Evolutionary conservation across 2,888 invertebrate genomes (phyloP), one percentile per base, ranked within the genome.

Genomic region (Trichopria drosophilae): DNA sequence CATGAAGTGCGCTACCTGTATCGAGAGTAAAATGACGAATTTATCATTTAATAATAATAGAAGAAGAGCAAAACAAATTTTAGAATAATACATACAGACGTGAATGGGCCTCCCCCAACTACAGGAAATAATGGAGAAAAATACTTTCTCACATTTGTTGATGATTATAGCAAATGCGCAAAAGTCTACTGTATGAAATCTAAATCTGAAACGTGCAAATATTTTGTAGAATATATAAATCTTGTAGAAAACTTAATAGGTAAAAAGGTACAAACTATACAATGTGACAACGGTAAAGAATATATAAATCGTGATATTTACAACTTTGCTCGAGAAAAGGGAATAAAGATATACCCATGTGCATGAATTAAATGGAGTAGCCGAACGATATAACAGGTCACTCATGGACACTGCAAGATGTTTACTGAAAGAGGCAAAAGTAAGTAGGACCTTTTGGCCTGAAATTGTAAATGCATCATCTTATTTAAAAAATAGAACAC

Each of bases 401-500:
- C n/a, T n/a, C 32, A 62, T 59, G 60, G 55, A 62, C 18, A 47
- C 34, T 16, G 53, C 49, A 3, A 34, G 59, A 34, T 62, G 62
- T 53, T 44, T 57, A 44, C 35, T 55, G 12, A 34, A 19, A 20
- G 60, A 62, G 39, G 48, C 60, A 10, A 48, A 50, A 31, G 26
- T 58, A 20, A 26, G 52, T 16, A 43, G 19, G 13, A 55, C 13
- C 28, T 60, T 48, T 39, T 62, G 57, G 62, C 55, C 60, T 4
- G 57, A 62, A 51, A 24, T 59, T 3, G 32, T 60, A 3, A 51
- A 26, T 32, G 37, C 57, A 3, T 47, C 44, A 3, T 44, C 55
- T 3, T 57, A 60, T 35, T 41, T 52, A 24, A 57, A 57, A 49
- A 60, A 58, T 32, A 36, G 56, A 32, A 34, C 44, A 3, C 16